Conservation (phyloP, 1,140 invertebrate species). For the Achroia grisella region DNA sequence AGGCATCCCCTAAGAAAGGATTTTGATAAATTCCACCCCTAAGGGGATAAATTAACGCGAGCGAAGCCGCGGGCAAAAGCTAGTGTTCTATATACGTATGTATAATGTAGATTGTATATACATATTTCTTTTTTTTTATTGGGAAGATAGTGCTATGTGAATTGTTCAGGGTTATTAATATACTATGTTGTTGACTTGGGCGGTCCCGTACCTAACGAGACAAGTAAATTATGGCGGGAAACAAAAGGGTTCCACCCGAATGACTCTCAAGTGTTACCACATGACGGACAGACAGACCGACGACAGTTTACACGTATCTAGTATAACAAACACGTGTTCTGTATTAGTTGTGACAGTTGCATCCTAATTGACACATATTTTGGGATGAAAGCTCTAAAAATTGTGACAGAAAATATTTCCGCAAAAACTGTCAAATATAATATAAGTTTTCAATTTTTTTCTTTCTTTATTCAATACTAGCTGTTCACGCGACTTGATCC, state of each 20-base stretch:
- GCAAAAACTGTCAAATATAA: neutral
- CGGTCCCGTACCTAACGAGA: neutral
- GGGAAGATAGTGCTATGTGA: too few species aligned
- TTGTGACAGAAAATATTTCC: neutral
- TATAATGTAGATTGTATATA: too few species aligned
- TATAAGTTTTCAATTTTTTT: too few species aligned
- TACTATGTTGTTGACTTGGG: neutral
- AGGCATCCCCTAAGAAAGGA: too few species aligned
- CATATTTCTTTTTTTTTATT: too few species aligned
- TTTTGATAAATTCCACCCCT: too few species aligned
- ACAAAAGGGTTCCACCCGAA: slow-evolving; percentile 32
- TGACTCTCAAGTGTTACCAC: slow-evolving; percentile 37
- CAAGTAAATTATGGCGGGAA: slow-evolving; percentile 4
- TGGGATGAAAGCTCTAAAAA: neutral
- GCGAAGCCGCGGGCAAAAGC: too few species aligned
- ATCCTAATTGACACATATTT: slow-evolving; percentile 28
- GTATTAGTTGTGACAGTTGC: slow-evolving; percentile 35
- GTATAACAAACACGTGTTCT: slow-evolving; percentile 21
- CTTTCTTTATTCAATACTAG: too few species aligned
- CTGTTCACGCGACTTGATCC: too few species aligned
- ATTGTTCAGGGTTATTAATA: too few species aligned
- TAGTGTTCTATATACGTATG: too few species aligned
- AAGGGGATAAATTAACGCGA: too few species aligned
- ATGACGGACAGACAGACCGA: slow-evolving; percentile 21
- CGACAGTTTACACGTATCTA: neutral